Evolutionary conservation across 2,888 invertebrate genomes (phyloP), one percentile per base, ranked within the genome.

Genomic region (Lasioglossum vierecki): DNA sequence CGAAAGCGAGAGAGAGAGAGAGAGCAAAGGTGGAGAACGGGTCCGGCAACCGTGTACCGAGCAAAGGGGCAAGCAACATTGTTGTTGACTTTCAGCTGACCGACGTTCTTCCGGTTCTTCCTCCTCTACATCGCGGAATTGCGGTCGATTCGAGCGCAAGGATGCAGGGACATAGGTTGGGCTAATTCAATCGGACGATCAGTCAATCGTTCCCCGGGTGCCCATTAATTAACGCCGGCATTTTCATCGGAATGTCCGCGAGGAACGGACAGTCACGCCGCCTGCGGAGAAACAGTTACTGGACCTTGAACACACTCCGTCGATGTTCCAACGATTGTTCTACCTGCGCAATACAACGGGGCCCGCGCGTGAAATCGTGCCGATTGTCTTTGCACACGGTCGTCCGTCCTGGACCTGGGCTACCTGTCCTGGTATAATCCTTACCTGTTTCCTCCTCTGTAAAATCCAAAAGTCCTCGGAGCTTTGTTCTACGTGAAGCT

Each of bases 251-350:
- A 83, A 78, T 71, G 70, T 66, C 66, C 53, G 53, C 77, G 76
- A 66, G 60, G 49, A 79, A 60, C 26, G 74, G 46, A 57, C 79
- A 76, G 49, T 66, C 76, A n/a, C 53, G 22, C 22, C n/a, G 22
- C 53, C 53, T 53, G 53, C 22, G 22, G 53, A 53, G 53, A 49
- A 81, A 81, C 84, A 84, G 84, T 84, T 86, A 81, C 76, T 22
- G 63, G 80, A 76, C 85, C 86, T 84, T 81, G 84, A 81, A 68
- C 82, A 70, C 66, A 44, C 68, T 41, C 35, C 72, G 44, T 79
- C 73, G 68, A 75, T 66, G 76, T n/a, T 73, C 76, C 22, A 71
- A 46, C 76, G 80, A 86, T 86, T 73, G 80, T 78, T 76, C 18
- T 63, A 60, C 35, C 60, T 41, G 44, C 30, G 35, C 46, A 22